Evolutionary conservation across 2,888 invertebrate genomes (phyloP), one percentile per base, ranked within the genome.

Genomic region (Dynastes maya): DNA sequence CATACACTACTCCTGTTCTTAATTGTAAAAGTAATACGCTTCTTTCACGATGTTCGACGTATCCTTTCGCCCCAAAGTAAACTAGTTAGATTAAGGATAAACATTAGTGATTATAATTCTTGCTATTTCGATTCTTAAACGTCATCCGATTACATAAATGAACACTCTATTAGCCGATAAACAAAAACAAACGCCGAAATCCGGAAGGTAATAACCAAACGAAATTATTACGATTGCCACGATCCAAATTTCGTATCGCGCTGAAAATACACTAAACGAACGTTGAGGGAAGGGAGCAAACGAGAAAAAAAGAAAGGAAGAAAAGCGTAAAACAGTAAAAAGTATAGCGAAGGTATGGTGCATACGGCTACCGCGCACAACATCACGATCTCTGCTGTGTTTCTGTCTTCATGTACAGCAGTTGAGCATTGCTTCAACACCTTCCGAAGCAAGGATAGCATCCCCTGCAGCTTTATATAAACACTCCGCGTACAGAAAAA

Each of bases 361-460:
- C 22, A 22, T 22, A 22, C 22, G 22, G 22, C 22, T 22, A 22
- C 22, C 22, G 22, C 22, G 22, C 22, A 22, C 22, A 22, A n/a
- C 9, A 61, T 55, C 40, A 45, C 63, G 72, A 45, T 61, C 40
- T 84, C 84, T 85, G 85, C 83, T 83, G 80, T 82, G 75, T 83
- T 82, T 85, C 85, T 81, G 80, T 83, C 81, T 79, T 82, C 81
- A 78, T 82, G 81, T 83, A 82, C 81, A 82, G 83, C 83, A 82
- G 82, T 81, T 80, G 82, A 83, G 80, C 78, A 81, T 83, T 83
- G 79, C 82, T 83, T 85, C 83, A 84, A 84, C 86, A 85, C 86
- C 85, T 85, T 83, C 81, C 82, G 83, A 84, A 84, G 84, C 84
- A 80, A 85, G 82, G 82, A 83, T 83, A 80, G 80, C 83, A 82